Evolutionary conservation across 1,140 invertebrate species (phyloP).

Genomic region (Drosophila neocordata): DNA sequence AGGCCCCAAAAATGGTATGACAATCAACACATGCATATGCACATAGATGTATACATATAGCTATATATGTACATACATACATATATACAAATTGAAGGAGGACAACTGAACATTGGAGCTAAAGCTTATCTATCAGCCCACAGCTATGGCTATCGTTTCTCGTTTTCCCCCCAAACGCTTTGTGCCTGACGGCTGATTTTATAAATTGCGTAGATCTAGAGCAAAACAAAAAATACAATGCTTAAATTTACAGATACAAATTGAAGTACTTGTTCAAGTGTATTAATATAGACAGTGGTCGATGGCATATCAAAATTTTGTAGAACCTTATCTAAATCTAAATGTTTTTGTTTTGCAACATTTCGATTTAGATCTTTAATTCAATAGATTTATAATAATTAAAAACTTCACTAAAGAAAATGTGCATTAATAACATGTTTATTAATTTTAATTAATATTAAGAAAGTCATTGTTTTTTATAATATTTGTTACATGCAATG

Average conservation of each 20-base stretch:
- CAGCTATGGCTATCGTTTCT: background rate
- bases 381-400: too few species aligned
- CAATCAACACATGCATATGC: background rate
- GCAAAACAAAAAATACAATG: background rate
- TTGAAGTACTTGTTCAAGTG: background rate
- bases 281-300: background rate
- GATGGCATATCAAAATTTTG: background rate
- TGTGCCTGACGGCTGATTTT: background rate
- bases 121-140: background rate
- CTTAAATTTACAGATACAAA: background rate
- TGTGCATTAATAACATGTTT: too few species aligned
- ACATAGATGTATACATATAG: background rate
- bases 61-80: background rate
- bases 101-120: constrained; percentile 5
- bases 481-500: too few species aligned
- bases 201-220: too few species aligned
- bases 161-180: background rate
- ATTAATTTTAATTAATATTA: too few species aligned
- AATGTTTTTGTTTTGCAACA: too few species aligned
- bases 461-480: too few species aligned
- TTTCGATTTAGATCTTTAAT: too few species aligned
- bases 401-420: too few species aligned
- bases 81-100: background rate
- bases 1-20: constrained; percentile 11
- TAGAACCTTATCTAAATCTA: background rate